Conservation (phyloP, 2,888 invertebrate species). For the Horisme vitalbata region DNA sequence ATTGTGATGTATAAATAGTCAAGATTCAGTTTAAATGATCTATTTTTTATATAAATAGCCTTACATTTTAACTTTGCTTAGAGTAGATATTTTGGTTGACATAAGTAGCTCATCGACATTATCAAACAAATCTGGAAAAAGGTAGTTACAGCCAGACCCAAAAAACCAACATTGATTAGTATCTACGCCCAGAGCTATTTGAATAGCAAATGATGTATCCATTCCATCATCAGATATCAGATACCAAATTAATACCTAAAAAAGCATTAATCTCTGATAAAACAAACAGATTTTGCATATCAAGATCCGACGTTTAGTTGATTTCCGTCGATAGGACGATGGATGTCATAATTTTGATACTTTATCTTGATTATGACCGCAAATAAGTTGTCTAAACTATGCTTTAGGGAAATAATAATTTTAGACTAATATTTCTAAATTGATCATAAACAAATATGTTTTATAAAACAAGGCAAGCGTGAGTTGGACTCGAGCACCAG, state of each 20-base stretch:
- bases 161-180: slow-evolving; percentile 28
- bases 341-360: slow-evolving; percentile 52
- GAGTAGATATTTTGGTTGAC: no score
- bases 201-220: slow-evolving; percentile 77
- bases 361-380: slow-evolving; percentile 12
- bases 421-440: slow-evolving; percentile 1
- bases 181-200: slow-evolving; percentile 65
- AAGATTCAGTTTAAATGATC: no score
- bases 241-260: slow-evolving; percentile 64
- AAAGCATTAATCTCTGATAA: slow-evolving; percentile 61
- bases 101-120: no score
- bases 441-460: neutral
- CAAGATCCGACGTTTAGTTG: slow-evolving; percentile 54
- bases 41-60: no score
- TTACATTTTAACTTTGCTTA: no score
- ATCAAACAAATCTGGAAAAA: neutral
- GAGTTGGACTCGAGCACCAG: no score
- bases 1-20: no score
- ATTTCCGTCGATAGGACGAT: slow-evolving; percentile 41
- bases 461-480: no score
- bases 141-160: slow-evolving; percentile 9
- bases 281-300: slow-evolving; percentile 79
- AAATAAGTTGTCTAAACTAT: neutral
- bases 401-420: no score
- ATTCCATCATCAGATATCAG: slow-evolving; percentile 69